phyloP scores from a whole-genome alignment of 2,797 vertebrate species.

The Microctenopoma stevenorrisi region DNA sequence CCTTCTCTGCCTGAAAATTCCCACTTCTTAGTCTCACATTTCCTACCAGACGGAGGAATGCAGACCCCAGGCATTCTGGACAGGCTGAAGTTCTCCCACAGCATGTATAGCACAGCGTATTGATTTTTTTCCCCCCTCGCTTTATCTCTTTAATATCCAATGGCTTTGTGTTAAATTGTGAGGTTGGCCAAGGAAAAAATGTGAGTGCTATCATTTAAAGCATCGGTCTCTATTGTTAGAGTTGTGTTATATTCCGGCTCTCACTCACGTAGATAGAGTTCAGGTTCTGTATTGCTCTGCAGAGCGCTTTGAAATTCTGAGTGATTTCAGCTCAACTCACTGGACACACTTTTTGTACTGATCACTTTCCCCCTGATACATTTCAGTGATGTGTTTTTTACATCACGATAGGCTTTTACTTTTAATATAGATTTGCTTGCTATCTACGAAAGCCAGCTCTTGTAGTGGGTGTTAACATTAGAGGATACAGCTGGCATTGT shows the following conservation, averaged over 20 bases:
- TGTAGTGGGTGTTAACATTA: slow-evolving; percentile 7
- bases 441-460: slow-evolving; percentile 18
- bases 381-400: slow-evolving; percentile 15
- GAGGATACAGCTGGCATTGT: background rate
- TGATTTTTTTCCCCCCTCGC: slow-evolving; percentile 41
- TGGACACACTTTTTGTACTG: slow-evolving; percentile 5
- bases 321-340: slow-evolving; percentile 2
- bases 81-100: slow-evolving; percentile 50
- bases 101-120: slow-evolving; percentile 52
- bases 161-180: slow-evolving; percentile 65
- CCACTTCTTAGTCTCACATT: slow-evolving; percentile 54
- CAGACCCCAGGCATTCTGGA: slow-evolving; percentile 52
- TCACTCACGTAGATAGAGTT: background rate
- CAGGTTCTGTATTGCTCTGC: slow-evolving; percentile 15
- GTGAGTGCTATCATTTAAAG: slow-evolving; percentile 47
- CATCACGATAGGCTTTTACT: slow-evolving; percentile 19
- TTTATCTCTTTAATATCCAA: slow-evolving; percentile 57
- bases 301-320: slow-evolving; percentile 27
- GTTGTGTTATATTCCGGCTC: slow-evolving; percentile 24
- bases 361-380: background rate
- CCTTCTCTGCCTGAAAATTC: slow-evolving; percentile 38
- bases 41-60: slow-evolving; percentile 39
- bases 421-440: background rate
- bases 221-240: slow-evolving; percentile 20
- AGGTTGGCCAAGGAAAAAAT: slow-evolving; percentile 37